A percentile compares a stretch with the other conserved stretches of the same genome.
Evolutionary conservation across 2,113 vertebrate species (phyloP).

Genomic region (Ptilonorhynchus violaceus): DNA sequence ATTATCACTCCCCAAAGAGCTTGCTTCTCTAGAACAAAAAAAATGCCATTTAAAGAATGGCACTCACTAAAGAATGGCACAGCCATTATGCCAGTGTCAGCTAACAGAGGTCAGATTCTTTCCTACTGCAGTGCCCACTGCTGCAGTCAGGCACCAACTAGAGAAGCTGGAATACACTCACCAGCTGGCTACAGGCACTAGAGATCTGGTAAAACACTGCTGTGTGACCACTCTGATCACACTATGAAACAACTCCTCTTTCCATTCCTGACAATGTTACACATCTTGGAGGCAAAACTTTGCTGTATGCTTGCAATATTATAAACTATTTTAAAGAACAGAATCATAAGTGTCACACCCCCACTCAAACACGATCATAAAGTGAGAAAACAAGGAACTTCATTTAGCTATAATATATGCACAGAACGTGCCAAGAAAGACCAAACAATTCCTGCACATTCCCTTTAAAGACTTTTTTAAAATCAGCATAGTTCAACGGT

Average conservation of each 20-base stretch:
- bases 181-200: neutral
- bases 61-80: neutral
- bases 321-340: neutral
- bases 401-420: neutral
- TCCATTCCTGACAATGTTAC: neutral
- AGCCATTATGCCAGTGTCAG: neutral
- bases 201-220: neutral
- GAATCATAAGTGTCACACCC: neutral
- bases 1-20: neutral
- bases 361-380: neutral
- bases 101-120: neutral
- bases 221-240: accelerated
- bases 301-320: neutral
- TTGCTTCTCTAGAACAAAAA: neutral
- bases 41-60: neutral
- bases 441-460: neutral
- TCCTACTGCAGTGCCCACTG: neutral
- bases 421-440: neutral
- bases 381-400: neutral
- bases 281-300: neutral
- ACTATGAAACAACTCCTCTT: neutral
- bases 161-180: neutral
- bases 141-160: neutral
- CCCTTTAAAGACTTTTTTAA: neutral
- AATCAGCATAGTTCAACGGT: neutral